Base-by-base conservation (phyloP, 2,113 vertebrate species). In the Cyrtonyx montezumae region DNA sequence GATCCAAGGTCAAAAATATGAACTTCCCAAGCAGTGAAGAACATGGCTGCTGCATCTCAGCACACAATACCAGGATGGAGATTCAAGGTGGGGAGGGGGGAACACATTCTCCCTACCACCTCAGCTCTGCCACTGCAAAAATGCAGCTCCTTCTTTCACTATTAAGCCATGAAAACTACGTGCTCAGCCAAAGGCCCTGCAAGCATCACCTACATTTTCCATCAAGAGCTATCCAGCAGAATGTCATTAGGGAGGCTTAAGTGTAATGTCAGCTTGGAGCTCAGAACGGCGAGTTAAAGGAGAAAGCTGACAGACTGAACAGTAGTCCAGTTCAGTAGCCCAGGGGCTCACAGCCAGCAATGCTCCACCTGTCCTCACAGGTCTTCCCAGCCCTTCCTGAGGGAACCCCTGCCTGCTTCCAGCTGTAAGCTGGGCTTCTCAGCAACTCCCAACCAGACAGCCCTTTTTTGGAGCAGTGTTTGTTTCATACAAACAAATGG, bases 401-500 rank as follows among this genome's bases (percentile, higher is more conserved):
- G 81, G 43, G 34, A 13, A 30, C 9, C 69, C 63, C 53, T 59
- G 22, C 34, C 8, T 2, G 45, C 22, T 79, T 71, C 20, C 51
- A 91, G 42, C 5, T 73, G 25, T 15, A 58, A 46, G 6, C 11
- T 63, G 63, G 28, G 19, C 25, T 32, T 49, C 40, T 22, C 22
- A 22, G 34, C 43, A 67, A 8, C 67, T 30, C 58, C 28, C 61
- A 85, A 75, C 9, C 30, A 16, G 21, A 34, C 34, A 40, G 48
- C 13, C 7, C 19, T 62, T 49, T 36, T 66, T 42, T 4, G 19
- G n/a, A 25, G 40, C 20, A n/a, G 17, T 22, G 10, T 48, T 42
- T 26, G 30, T 16, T 62, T 46, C 23, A 2, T 20, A 65, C 0
- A 0, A 40, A 40, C 40, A 40, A 40, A 40, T 7, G 13, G 37